Evolutionary conservation across 2,888 invertebrate genomes (phyloP).

Genomic region (Anthoptus insignis): DNA sequence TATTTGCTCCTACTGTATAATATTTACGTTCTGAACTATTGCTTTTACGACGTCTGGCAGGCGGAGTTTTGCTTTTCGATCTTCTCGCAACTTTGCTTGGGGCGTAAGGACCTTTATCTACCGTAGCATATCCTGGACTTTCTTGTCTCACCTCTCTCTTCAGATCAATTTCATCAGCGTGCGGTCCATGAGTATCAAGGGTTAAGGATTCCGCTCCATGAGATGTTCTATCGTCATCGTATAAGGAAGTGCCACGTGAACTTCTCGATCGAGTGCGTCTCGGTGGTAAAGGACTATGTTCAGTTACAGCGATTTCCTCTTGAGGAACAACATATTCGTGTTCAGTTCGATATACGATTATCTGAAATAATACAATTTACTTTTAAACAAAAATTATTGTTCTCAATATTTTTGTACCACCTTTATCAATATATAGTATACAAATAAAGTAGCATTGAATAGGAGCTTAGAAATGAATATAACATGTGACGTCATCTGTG

Average conservation of each 20-base stretch:
- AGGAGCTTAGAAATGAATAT: too few species aligned
- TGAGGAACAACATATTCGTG: slow-evolving; percentile 89
- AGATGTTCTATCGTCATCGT: slow-evolving; percentile 91
- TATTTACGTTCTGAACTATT: slow-evolving; percentile 88
- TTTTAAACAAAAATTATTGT: not conserved
- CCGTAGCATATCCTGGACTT: slow-evolving; percentile 91
- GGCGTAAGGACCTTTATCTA: slow-evolving; percentile 90
- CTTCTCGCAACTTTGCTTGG: slow-evolving; percentile 87
- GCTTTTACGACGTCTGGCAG: slow-evolving; percentile 75
- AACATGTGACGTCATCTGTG: too few species aligned
- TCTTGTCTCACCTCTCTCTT: slow-evolving; percentile 77
- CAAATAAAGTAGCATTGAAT: too few species aligned
- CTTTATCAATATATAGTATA: too few species aligned
- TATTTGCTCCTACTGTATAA: slow-evolving; percentile 87
- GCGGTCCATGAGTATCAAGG: slow-evolving; percentile 77
- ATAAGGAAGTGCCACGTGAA: slow-evolving; percentile 84
- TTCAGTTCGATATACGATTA: slow-evolving; percentile 89
- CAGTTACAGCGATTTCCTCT: slow-evolving; percentile 81
- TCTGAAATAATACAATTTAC: slow-evolving; percentile 71
- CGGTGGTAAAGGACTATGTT: slow-evolving; percentile 86
- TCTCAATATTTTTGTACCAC: too few species aligned
- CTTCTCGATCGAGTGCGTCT: slow-evolving; percentile 86
- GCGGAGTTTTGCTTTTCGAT: slow-evolving; percentile 84
- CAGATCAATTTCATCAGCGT: slow-evolving; percentile 64
- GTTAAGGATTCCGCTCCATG: slow-evolving; percentile 90